Conservation (phyloP, 2,797 vertebrate genomes). For the Myotis planiceps region DNA sequence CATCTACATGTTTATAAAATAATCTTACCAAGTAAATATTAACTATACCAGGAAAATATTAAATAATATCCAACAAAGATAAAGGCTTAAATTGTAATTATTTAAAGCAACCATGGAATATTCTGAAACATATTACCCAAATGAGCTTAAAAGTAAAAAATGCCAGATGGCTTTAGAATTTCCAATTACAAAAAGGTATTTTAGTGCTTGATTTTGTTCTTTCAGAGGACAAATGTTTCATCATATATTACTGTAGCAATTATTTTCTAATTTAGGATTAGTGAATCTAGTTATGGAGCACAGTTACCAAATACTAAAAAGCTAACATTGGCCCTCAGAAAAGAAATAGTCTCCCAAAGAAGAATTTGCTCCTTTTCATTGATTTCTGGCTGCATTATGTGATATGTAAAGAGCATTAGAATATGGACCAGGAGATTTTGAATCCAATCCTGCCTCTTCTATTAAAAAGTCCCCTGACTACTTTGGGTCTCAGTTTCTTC, state of each 20-base stretch:
- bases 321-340: neutral
- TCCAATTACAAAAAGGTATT: constrained; percentile 42
- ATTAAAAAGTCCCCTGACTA: neutral
- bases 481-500: neutral
- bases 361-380: neutral
- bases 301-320: neutral
- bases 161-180: constrained; percentile 48
- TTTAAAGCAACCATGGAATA: constrained; percentile 3
- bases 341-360: neutral
- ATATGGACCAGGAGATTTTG: neutral
- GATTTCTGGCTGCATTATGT: neutral
- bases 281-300: neutral
- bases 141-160: constrained; percentile 38
- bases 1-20: constrained; percentile 34
- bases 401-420: neutral
- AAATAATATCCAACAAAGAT: neutral
- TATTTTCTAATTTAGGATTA: constrained; percentile 46
- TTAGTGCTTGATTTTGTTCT: constrained; percentile 17
- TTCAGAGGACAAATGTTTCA: constrained; percentile 10
- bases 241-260: neutral
- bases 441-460: neutral
- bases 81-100: constrained; percentile 37
- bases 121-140: constrained; percentile 37
- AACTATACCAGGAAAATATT: constrained; percentile 33
- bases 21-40: constrained; percentile 27